phyloP scores from a whole-genome alignment of 2,797 vertebrate species.

The Agapornis canus region DNA sequence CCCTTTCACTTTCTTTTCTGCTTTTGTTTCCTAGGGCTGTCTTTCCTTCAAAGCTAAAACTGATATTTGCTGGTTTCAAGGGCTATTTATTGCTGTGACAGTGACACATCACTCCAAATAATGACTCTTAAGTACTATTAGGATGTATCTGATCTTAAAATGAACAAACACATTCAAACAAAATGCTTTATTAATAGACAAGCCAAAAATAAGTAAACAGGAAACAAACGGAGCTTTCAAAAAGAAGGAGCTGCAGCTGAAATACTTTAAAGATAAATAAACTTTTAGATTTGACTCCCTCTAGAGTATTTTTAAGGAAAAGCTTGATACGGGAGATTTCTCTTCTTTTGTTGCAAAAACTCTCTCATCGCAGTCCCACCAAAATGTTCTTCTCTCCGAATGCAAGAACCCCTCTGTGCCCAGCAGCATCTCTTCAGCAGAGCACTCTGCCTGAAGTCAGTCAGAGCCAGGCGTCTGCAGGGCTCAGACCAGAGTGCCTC shows the following conservation, averaged over 20 bases:
- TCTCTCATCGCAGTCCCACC: background rate
- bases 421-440: background rate
- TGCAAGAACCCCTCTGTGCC: background rate
- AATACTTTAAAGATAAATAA: slow-evolving; percentile 73
- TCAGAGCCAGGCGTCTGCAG: background rate
- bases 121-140: slow-evolving; percentile 35
- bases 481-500: background rate
- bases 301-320: slow-evolving; percentile 84
- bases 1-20: background rate
- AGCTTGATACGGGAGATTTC: slow-evolving; percentile 54
- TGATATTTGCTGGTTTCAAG: background rate
- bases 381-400: background rate
- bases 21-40: background rate
- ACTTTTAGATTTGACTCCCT: slow-evolving; percentile 88
- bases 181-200: slow-evolving; percentile 36
- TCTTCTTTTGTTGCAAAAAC: slow-evolving; percentile 24
- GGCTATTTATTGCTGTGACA: slow-evolving; percentile 32
- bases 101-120: slow-evolving; percentile 1
- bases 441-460: background rate
- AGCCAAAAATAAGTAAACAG: slow-evolving; percentile 58
- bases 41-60: slow-evolving; percentile 3
- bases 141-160: slow-evolving; percentile 37
- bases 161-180: slow-evolving; percentile 35
- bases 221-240: slow-evolving; percentile 49
- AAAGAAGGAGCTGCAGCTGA: slow-evolving; percentile 39